These are phyloP conservation scores for Ceratosolen fusciceps DNA, from an alignment of 1,140 invertebrate genomes.

Conservation along the genomic window DNA sequence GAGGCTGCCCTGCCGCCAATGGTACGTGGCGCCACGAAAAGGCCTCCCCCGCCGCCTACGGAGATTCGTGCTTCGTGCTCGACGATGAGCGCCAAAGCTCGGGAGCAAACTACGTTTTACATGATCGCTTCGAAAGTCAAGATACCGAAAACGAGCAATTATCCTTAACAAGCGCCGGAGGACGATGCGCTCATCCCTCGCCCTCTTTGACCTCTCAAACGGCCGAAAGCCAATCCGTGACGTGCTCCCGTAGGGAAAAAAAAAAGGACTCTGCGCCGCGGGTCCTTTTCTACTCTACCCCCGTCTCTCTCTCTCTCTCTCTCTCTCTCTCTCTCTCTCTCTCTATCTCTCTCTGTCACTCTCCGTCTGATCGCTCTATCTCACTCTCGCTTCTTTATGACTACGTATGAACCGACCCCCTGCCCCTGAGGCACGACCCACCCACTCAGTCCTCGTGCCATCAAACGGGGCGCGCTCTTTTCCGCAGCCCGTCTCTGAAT, in stretches of 20 bases:
- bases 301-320: neutral
- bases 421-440: too few relatives aligned
- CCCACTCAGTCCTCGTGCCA: too few relatives aligned
- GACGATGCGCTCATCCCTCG: too few relatives aligned
- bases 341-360: too few relatives aligned
- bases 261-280: slow-evolving; percentile 10
- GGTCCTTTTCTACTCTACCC: neutral
- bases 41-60: neutral
- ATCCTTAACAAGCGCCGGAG: slow-evolving; percentile 39
- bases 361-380: too few relatives aligned
- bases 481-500: too few relatives aligned
- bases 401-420: too few relatives aligned
- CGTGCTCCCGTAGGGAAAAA: neutral
- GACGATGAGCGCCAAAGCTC: neutral
- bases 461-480: too few relatives aligned
- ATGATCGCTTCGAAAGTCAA: neutral
- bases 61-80: neutral
- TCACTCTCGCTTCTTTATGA: too few relatives aligned
- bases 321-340: too few relatives aligned
- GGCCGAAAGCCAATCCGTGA: slow-evolving; percentile 21
- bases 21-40: neutral
- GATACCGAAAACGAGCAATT: slow-evolving; percentile 32
- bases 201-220: neutral
- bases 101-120: neutral
- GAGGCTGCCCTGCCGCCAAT: too few relatives aligned